A percentile compares a stretch with the other conserved stretches of the same genome.
Conservation (phyloP, 1,140 invertebrate genomes). For the Eriosoma lanigerum region DNA sequence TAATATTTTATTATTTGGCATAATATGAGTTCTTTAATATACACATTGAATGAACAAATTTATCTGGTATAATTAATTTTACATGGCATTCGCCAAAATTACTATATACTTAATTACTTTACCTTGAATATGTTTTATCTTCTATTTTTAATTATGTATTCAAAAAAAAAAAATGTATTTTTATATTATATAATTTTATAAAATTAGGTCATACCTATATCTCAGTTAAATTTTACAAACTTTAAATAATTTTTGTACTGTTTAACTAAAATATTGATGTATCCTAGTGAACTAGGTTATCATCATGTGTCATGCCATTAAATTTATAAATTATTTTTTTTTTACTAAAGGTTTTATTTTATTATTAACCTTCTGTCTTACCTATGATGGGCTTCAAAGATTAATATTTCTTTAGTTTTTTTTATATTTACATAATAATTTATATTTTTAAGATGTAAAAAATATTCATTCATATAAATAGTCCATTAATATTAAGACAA, state of each 20-base stretch:
- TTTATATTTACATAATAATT: no score
- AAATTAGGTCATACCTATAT: slow-evolving; percentile 11
- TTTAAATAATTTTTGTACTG: neutral
- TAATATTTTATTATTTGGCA: slow-evolving; percentile 36
- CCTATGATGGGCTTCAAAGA: no score
- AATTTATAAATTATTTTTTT: no score
- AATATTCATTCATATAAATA: no score
- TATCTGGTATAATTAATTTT: neutral
- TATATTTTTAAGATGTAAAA: no score
- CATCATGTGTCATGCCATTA: neutral
- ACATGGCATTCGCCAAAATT: slow-evolving; percentile 11
- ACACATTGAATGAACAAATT: slow-evolving; percentile 1
- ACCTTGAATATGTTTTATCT: slow-evolving; percentile 31
- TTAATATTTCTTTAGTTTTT: no score
- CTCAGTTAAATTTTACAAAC: neutral
- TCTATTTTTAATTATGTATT: neutral
- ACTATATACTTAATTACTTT: neutral
- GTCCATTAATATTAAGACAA: no score
- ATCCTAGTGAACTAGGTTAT: neutral
- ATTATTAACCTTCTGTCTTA: no score
- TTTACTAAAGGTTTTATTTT: no score
- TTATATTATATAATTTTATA: slow-evolving; percentile 17
- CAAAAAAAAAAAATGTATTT: neutral
- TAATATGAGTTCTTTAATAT: neutral
- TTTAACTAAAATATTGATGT: neutral